Base-by-base conservation (phyloP, 2,888 invertebrate genomes). In the Stenchaetothrips biformis region DNA sequence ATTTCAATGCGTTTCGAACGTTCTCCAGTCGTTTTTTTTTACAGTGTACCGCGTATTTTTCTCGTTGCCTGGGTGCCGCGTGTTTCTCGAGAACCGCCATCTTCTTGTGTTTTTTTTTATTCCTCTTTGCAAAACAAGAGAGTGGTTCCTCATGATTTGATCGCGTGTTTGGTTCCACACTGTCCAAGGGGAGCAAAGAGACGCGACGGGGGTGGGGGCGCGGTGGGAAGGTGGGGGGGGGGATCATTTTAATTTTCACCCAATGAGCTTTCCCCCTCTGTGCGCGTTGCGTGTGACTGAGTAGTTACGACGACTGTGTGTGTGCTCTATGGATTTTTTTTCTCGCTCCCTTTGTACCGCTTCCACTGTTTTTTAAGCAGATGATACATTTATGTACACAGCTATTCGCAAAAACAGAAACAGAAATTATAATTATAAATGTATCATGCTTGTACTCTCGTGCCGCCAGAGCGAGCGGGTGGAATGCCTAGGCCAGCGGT, bases 221-320 rank as follows among this genome's bases (percentile, higher is more conserved):
- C 37, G 37, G 37, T 37, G 37, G 37, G n/a, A n/a, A n/a, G n/a
- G n/a, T n/a, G n/a, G n/a, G n/a, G 67, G 67, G 18, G 21, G 67
- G 67, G 67, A 74, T 74, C 67, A 74, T 74, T 74, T 74, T 74
- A 74, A 74, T 74, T 74, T 74, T 74, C 67, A 74, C 67, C 67
- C 67, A 74, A 74, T 74, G 67, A 74, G 67, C 67, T 74, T 74
- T 74, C 67, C 37, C 67, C 67, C 67, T 53, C 67, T 25, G 67
- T 25, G 37, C 21, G 53, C 53, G 21, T 74, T 74, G 67, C 67
- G 67, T 74, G 67, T 25, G 25, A 11, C 11, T 25, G 25, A 74
- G 67, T 74, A 74, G 67, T 74, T 74, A 74, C 67, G 67, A 21
- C 67, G 67, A 25, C 67, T 74, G 67, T 74, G 67, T 74, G 25